These are phyloP conservation scores for Pyrrhura leucotis DNA, from an alignment of 2,797 vertebrate genomes.

Conservation along the genomic window DNA sequence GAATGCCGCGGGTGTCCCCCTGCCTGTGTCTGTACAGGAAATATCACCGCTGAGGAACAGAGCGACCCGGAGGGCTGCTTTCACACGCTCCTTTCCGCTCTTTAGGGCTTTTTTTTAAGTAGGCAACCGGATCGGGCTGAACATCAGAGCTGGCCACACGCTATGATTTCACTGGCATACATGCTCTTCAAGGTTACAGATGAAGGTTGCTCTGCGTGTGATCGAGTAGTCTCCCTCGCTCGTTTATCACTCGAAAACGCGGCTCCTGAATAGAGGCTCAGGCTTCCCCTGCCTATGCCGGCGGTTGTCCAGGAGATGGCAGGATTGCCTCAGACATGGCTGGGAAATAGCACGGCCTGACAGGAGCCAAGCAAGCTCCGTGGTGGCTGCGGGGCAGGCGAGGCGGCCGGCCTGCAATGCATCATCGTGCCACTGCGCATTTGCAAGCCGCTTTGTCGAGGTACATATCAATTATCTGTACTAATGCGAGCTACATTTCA, in stretches of 20 bases:
- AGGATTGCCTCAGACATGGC: slow-evolving; percentile 68
- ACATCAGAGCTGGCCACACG: not conserved
- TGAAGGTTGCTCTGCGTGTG: not conserved
- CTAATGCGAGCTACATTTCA: not conserved
- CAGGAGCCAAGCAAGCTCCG: slow-evolving; percentile 25
- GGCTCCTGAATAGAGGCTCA: not conserved
- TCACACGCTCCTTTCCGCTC: not conserved
- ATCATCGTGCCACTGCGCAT: not conserved
- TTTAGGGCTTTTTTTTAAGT: not conserved
- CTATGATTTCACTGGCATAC: not conserved
- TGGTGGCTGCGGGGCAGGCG: not conserved
- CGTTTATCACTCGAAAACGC: not conserved
- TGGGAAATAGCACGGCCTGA: not conserved
- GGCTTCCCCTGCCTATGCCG: slow-evolving; percentile 29
- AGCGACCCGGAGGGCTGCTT: slow-evolving; percentile 10
- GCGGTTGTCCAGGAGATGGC: slow-evolving; percentile 79
- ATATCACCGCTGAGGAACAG: slow-evolving; percentile 11
- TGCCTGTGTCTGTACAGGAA: slow-evolving; percentile 36
- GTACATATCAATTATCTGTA: not conserved
- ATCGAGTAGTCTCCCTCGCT: not conserved
- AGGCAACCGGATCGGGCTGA: not conserved
- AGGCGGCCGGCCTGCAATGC: not conserved
- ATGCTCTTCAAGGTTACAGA: not conserved
- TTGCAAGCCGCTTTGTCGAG: not conserved
- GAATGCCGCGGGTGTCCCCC: slow-evolving; percentile 1